These are phyloP conservation scores for Alcedo atthis DNA, from an alignment of 2,797 vertebrate genomes.

Conservation along the genomic window DNA sequence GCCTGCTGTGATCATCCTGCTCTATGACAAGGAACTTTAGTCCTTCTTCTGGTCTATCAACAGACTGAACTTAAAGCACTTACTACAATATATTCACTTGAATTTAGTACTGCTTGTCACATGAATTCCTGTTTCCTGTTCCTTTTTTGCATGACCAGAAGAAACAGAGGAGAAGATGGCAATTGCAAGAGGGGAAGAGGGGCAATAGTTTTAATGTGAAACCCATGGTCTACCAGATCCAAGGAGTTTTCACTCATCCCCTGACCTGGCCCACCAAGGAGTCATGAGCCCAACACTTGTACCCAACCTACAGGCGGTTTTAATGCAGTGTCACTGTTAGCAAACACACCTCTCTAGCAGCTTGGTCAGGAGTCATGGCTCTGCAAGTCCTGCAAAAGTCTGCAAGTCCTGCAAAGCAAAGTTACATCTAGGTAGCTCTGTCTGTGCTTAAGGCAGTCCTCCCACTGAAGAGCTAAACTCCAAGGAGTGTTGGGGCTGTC, in stretches of 20 bases:
- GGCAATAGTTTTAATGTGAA: neutral
- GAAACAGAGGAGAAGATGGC: neutral
- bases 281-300: neutral
- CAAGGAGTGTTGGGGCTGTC: rapidly evolving
- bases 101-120: neutral
- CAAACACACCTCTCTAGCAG: neutral
- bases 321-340: neutral
- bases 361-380: rapidly evolving
- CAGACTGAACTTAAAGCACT: neutral
- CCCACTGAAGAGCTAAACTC: neutral
- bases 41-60: neutral
- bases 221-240: rapidly evolving
- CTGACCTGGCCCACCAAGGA: neutral
- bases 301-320: neutral
- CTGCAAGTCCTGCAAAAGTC: neutral
- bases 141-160: neutral
- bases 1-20: conserved; percentile 5
- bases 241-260: neutral
- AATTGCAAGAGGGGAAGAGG: neutral
- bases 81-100: neutral
- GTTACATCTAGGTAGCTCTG: neutral
- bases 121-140: neutral
- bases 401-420: neutral
- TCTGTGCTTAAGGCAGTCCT: rapidly evolving
- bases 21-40: neutral